A percentile compares a stretch with the other conserved stretches of the same genome.
Evolutionary conservation across 1,140 invertebrate genomes (phyloP).

Genomic region (Hypothenemus hampei): DNA sequence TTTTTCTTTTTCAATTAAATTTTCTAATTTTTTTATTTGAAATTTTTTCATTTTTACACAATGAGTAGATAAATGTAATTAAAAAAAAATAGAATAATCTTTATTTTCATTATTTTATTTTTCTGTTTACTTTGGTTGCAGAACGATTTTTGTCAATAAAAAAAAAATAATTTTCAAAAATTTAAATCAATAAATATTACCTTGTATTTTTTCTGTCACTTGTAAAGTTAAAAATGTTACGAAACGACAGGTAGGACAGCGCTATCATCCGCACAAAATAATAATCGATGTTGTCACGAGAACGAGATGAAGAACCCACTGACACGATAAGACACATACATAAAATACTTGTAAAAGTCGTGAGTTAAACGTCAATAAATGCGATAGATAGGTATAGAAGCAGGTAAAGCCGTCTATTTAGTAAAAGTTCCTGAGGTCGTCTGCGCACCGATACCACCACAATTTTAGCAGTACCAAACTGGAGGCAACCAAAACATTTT

Average conservation of each 20-base stretch:
- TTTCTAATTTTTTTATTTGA: no score
- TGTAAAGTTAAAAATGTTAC: not conserved
- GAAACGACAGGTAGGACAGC: constrained; percentile 4
- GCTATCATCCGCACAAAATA: constrained; percentile 14
- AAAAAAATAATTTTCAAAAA: no score
- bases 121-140: no score
- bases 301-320: constrained; percentile 19
- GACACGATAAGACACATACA: constrained; percentile 26
- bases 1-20: no score
- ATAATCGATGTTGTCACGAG: not conserved
- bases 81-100: no score
- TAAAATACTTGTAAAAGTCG: constrained; percentile 12
- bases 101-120: no score
- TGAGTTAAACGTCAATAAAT: constrained; percentile 10
- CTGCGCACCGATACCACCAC: constrained; percentile 4
- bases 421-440: constrained; percentile 21
- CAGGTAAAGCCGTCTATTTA: constrained; percentile 6
- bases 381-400: not conserved
- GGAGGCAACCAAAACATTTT: constrained; percentile 3
- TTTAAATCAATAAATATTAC: no score
- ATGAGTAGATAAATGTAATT: no score
- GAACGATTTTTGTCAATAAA: no score
- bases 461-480: constrained; percentile 15
- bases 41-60: no score
- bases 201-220: constrained; percentile 2